A percentile compares a stretch with the other conserved stretches of the same genome.
Conservation (phyloP, 2,888 invertebrate species). For the Dasysyrphus albostriatus region DNA sequence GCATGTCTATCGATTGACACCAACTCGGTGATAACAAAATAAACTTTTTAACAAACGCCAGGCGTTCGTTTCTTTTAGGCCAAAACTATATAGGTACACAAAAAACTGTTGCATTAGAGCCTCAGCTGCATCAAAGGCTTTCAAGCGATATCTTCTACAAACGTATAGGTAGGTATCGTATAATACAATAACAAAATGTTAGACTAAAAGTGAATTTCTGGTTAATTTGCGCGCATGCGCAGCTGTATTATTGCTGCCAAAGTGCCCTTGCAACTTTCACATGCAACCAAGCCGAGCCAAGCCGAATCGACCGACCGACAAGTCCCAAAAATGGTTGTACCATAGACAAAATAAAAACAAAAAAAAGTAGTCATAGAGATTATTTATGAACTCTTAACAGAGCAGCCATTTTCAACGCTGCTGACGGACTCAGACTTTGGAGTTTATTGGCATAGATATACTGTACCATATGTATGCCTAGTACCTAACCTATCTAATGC, state of each 20-base stretch:
- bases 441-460: slow-evolving; percentile 64
- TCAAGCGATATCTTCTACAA: neutral
- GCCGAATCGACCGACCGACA: slow-evolving; percentile 15
- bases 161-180: no score
- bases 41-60: slow-evolving; percentile 30
- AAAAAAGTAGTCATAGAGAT: slow-evolving; percentile 38
- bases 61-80: slow-evolving; percentile 11
- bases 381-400: slow-evolving; percentile 58
- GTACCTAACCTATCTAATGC: slow-evolving; percentile 24
- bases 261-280: slow-evolving; percentile 70
- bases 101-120: neutral
- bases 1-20: slow-evolving; percentile 50
- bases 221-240: slow-evolving; percentile 43
- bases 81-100: neutral
- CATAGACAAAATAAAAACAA: slow-evolving; percentile 45
- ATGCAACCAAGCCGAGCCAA: slow-evolving; percentile 19
- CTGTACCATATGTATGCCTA: neutral
- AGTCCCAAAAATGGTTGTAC: slow-evolving; percentile 55
- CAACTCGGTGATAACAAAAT: slow-evolving; percentile 35
- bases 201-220: slow-evolving; percentile 31
- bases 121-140: slow-evolving; percentile 16
- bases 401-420: slow-evolving; percentile 18
- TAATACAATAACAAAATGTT: no score
- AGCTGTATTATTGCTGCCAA: slow-evolving; percentile 33
- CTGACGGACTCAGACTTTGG: slow-evolving; percentile 24